Evolutionary conservation across 2,797 vertebrate genomes (phyloP).

Genomic region (Acrocephalus scirpaceus): DNA sequence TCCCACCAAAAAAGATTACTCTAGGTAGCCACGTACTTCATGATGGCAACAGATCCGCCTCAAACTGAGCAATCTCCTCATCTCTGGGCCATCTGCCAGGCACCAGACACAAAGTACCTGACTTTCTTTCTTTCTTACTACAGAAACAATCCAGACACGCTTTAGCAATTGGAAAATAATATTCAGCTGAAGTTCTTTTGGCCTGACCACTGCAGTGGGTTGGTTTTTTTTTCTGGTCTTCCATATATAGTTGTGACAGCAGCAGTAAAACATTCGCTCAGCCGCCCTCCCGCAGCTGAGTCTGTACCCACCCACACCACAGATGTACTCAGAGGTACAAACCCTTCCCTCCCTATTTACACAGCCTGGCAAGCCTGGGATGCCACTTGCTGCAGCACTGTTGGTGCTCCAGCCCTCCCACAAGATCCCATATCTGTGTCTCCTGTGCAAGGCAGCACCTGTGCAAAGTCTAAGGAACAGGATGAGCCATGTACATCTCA

Average conservation of each 20-base stretch:
- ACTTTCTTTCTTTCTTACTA: background rate
- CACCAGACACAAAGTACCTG: background rate
- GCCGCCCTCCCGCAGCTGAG: background rate
- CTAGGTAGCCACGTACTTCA: background rate
- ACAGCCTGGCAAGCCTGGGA: background rate
- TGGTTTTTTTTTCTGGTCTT: background rate
- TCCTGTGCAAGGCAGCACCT: background rate
- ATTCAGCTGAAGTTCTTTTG: background rate
- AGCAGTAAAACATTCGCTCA: background rate
- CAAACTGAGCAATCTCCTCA: background rate
- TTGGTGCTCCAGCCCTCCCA: background rate
- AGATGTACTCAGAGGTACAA: background rate
- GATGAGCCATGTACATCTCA: accelerated
- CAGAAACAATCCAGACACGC: background rate
- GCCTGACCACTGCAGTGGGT: background rate
- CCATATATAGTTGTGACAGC: conserved; percentile 49
- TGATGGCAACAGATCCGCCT: background rate
- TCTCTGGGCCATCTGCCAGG: background rate
- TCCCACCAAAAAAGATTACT: background rate
- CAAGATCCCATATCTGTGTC: background rate
- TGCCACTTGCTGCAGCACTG: background rate
- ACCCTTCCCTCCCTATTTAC: background rate
- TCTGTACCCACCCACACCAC: background rate
- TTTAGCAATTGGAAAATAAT: background rate
- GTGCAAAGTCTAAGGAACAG: background rate